A percentile compares a stretch with the other conserved stretches of the same genome.
phyloP scores from a whole-genome alignment of 2,113 vertebrate species.

The Geococcyx californianus region DNA sequence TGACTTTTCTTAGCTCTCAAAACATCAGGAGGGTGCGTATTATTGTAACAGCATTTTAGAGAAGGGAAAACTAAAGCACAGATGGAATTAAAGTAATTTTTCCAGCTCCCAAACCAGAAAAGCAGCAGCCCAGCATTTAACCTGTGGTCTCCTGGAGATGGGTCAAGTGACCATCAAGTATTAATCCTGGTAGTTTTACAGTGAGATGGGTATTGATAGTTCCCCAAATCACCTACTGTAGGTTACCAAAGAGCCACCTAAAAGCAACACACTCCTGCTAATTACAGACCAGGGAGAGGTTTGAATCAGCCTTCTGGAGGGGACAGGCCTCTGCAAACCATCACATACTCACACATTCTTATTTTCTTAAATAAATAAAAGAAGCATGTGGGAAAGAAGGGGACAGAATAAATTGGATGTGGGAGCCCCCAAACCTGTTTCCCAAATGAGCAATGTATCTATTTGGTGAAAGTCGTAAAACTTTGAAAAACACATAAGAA shows the following conservation, averaged over 20 bases:
- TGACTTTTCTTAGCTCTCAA: background rate
- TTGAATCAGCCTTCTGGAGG: background rate
- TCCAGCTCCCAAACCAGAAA: background rate
- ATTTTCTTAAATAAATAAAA: conserved; percentile 52
- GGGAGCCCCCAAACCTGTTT: conserved; percentile 56
- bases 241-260: conserved; percentile 34
- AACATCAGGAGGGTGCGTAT: background rate
- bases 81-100: background rate
- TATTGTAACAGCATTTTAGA: background rate
- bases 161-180: background rate
- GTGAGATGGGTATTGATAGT: background rate
- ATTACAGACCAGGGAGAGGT: conserved; percentile 31
- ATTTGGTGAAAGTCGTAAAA: conserved; percentile 56
- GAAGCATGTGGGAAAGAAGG: conserved; percentile 34
- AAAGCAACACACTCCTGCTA: conserved; percentile 26
- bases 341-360: background rate
- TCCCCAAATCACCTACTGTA: background rate
- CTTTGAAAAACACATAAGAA: conserved; percentile 43
- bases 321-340: background rate
- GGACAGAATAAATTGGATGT: conserved; percentile 46
- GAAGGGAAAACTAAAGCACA: background rate
- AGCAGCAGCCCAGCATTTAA: background rate
- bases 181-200: background rate
- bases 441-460: conserved; percentile 43
- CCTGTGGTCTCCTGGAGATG: background rate